phyloP scores from a whole-genome alignment of 2,113 vertebrate genomes.

The Leptobrachium leishanense region DNA sequence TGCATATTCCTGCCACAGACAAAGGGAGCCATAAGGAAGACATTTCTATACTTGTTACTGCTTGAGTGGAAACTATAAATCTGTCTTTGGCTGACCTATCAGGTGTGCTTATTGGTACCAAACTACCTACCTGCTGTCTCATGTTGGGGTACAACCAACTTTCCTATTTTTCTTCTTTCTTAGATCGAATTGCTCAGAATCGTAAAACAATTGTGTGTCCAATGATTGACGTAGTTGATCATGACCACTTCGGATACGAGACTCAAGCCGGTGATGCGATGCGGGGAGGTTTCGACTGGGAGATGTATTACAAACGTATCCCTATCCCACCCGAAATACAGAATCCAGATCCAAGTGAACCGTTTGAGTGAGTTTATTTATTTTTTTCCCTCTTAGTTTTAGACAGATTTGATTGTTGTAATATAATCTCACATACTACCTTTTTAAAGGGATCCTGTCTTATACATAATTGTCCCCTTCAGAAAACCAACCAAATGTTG shows the following conservation, averaged over 20 bases:
- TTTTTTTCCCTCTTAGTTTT: neutral
- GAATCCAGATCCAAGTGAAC: constrained; percentile 87
- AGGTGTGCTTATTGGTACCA: neutral
- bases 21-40: too few species aligned
- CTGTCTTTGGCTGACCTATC: neutral
- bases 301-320: constrained; percentile 98
- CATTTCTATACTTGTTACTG: too few species aligned
- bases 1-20: too few species aligned
- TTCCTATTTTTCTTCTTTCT: constrained; percentile 19
- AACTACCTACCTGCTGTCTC: neutral
- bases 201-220: constrained; percentile 93
- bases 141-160: neutral
- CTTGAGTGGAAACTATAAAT: too few species aligned
- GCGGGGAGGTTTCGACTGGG: constrained; percentile 97
- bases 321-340: constrained; percentile 89
- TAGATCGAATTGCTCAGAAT: constrained; percentile 94
- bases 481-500: too few species aligned
- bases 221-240: constrained; percentile 97
- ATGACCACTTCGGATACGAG: constrained; percentile 94
- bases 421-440: neutral
- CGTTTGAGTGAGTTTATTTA: constrained; percentile 85
- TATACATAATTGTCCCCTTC: too few species aligned
- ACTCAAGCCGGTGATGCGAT: constrained; percentile 95
- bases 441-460: too few species aligned
- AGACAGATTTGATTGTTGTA: too few species aligned